Evolutionary conservation across 2,797 vertebrate genomes (phyloP).

Genomic region (Apogon talboti): DNA sequence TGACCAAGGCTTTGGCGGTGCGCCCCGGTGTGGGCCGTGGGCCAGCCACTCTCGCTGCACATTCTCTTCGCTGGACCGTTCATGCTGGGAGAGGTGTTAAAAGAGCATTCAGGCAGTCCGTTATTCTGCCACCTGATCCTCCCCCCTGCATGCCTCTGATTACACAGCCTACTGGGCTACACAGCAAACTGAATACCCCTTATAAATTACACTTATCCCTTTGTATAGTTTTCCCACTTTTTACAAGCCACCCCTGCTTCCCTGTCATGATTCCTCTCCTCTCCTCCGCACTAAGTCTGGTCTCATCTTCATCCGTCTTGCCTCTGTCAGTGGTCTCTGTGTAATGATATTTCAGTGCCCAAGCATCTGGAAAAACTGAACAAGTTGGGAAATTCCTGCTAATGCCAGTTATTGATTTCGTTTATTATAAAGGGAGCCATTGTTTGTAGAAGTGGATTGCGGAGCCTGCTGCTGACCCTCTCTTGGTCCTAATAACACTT

Average conservation of each 20-base stretch:
- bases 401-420: constrained; percentile 78
- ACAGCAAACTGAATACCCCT: constrained; percentile 10
- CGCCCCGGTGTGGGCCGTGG: constrained; percentile 52
- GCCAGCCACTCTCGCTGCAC: constrained; percentile 69
- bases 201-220: constrained; percentile 30
- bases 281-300: constrained; percentile 38
- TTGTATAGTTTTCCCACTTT: constrained; percentile 30
- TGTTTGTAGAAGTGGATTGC: constrained; percentile 70
- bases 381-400: constrained; percentile 46
- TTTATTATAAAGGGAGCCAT: constrained; percentile 78
- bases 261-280: constrained; percentile 20
- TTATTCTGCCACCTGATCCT: constrained; percentile 68
- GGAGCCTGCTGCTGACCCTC: constrained; percentile 50
- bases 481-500: constrained; percentile 42
- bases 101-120: constrained; percentile 63
- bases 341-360: constrained; percentile 62
- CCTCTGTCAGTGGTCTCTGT: constrained; percentile 45
- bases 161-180: constrained; percentile 42
- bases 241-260: constrained; percentile 37
- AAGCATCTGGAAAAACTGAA: constrained; percentile 78
- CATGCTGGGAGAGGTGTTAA: constrained; percentile 69
- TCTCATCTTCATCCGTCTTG: constrained; percentile 53
- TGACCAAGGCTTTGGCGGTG: constrained; percentile 75
- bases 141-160: constrained; percentile 34
- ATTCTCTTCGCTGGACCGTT: constrained; percentile 60